These are phyloP conservation scores for Theretra japonica DNA, from an alignment of 2,888 invertebrate genomes.

Conservation along the genomic window DNA sequence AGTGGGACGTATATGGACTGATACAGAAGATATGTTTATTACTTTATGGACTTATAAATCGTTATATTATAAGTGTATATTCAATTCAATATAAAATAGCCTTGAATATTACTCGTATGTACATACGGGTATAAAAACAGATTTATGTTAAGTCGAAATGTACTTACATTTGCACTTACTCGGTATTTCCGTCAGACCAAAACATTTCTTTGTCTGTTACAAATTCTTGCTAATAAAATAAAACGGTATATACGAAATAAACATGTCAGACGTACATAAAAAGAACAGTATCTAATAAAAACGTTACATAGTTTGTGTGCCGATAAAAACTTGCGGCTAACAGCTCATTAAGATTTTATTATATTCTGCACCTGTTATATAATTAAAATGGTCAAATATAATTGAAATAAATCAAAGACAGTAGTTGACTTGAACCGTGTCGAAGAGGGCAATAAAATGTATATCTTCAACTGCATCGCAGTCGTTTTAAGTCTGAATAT, in stretches of 20 bases:
- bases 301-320: neutral
- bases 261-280: neutral
- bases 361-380: slow-evolving; percentile 21
- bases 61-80: no score
- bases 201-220: neutral
- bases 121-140: no score
- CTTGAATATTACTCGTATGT: no score
- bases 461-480: neutral
- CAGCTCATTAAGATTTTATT: slow-evolving; percentile 25
- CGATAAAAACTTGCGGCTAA: neutral
- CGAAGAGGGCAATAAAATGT: slow-evolving; percentile 15
- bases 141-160: no score
- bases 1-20: no score
- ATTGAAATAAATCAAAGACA: slow-evolving; percentile 22
- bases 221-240: neutral
- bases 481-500: neutral
- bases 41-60: no score
- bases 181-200: no score
- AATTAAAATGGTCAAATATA: slow-evolving; percentile 17
- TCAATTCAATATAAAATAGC: no score
- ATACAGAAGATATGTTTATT: no score
- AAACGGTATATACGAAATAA: neutral
- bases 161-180: no score
- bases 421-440: slow-evolving; percentile 14
- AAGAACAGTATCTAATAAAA: neutral